Conservation (phyloP, 2,888 invertebrate genomes). For the Lasioglossum morio region DNA sequence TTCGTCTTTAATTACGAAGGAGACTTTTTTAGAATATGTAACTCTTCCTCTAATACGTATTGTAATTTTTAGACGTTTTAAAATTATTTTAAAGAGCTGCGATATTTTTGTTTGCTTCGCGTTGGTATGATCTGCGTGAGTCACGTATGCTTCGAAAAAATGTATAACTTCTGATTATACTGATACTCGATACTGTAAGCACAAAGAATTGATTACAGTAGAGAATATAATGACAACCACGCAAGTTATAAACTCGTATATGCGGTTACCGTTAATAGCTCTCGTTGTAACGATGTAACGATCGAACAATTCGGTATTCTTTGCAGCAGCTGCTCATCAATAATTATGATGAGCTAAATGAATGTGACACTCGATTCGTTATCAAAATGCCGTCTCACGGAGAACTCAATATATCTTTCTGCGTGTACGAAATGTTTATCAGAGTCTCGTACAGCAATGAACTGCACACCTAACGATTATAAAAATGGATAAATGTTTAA, state of each 20-base stretch:
- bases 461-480: background rate
- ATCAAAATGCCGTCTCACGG: background rate
- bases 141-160: background rate
- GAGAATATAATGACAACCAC: background rate
- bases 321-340: background rate
- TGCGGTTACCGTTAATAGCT: background rate
- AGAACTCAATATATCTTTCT: background rate
- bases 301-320: background rate
- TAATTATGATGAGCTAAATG: conserved; percentile 31
- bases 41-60: no score
- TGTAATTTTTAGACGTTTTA: no score
- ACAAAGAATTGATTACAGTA: background rate
- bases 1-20: no score
- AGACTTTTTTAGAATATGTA: no score
- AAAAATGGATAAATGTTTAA: background rate
- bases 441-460: background rate
- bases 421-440: background rate
- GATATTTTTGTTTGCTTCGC: background rate
- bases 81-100: no score
- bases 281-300: background rate
- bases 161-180: background rate
- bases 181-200: background rate
- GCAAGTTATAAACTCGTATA: background rate
- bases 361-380: conserved; percentile 3
- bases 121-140: background rate